These are phyloP conservation scores for Tetramorium simillimum DNA, from an alignment of 1,140 invertebrate species.

Conservation along the genomic window DNA sequence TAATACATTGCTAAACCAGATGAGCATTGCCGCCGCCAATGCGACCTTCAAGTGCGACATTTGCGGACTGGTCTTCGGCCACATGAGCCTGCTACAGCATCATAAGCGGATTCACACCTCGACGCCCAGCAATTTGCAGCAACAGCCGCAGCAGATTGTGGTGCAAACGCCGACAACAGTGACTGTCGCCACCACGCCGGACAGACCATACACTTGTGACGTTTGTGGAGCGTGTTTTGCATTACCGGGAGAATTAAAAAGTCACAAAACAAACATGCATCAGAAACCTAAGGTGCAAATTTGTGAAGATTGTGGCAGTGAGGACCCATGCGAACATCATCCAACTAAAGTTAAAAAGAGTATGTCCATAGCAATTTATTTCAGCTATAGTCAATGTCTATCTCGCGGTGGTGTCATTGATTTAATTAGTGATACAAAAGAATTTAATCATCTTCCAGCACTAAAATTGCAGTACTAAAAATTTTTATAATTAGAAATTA, in stretches of 20 bases:
- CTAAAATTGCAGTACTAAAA: neutral
- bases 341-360: constrained; percentile 85
- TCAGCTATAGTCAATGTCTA: neutral
- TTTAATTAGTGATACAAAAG: neutral
- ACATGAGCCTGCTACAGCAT: constrained; percentile 91
- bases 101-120: constrained; percentile 92
- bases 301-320: constrained; percentile 84
- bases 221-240: constrained; percentile 87
- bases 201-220: constrained; percentile 86
- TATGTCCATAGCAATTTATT: constrained; percentile 71
- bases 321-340: constrained; percentile 84
- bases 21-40: constrained; percentile 88
- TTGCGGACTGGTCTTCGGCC: constrained; percentile 93
- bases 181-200: constrained; percentile 87
- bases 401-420: neutral
- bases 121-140: constrained; percentile 85
- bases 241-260: constrained; percentile 86
- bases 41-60: constrained; percentile 95
- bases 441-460: neutral
- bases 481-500: neutral
- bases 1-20: constrained; percentile 86
- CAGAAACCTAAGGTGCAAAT: constrained; percentile 84
- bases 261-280: constrained; percentile 85
- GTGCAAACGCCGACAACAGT: constrained; percentile 85
- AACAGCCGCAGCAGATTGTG: constrained; percentile 86